Percentiles rank a stretch among this genome's conserved stretches.
phyloP scores from a whole-genome alignment of 2,113 vertebrate species.

The Pitta sordida region DNA sequence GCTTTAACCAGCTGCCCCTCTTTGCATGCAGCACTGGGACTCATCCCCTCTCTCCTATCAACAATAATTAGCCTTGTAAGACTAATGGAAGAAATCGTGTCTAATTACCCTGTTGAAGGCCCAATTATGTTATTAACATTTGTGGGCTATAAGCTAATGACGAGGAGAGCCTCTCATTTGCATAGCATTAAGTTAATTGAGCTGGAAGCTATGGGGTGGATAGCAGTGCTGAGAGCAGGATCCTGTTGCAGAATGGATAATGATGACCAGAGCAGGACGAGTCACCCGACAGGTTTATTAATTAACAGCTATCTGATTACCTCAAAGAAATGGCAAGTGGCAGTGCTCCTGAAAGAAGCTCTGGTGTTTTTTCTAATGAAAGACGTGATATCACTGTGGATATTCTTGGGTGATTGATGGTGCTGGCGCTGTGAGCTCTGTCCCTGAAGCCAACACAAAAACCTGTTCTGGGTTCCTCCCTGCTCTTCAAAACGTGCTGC shows the following conservation, averaged over 20 bases:
- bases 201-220: slow-evolving; percentile 73
- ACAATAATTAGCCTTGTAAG: slow-evolving; percentile 85
- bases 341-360: slow-evolving; percentile 10
- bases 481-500: not conserved
- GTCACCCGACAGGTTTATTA: slow-evolving; percentile 95
- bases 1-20: slow-evolving; percentile 65
- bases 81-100: slow-evolving; percentile 82
- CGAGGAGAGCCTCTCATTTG: slow-evolving; percentile 88
- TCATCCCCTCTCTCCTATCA: slow-evolving; percentile 65
- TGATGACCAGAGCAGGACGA: slow-evolving; percentile 81
- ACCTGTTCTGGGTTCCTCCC: not conserved
- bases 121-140: slow-evolving; percentile 95
- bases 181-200: slow-evolving; percentile 99
- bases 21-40: slow-evolving; percentile 63
- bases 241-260: slow-evolving; percentile 89
- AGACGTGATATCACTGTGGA: not conserved
- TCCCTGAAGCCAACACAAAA: not conserved
- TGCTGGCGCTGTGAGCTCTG: not conserved
- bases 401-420: not conserved
- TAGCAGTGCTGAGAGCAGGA: slow-evolving; percentile 76
- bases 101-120: slow-evolving; percentile 92
- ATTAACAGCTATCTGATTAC: slow-evolving; percentile 92
- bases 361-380: slow-evolving; percentile 14
- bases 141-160: slow-evolving; percentile 84
- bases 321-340: slow-evolving; percentile 69